Percentiles rank a stretch among this genome's conserved stretches.
Evolutionary conservation across 2,797 vertebrate species (phyloP).

Genomic region (Eulemur coronatus): DNA sequence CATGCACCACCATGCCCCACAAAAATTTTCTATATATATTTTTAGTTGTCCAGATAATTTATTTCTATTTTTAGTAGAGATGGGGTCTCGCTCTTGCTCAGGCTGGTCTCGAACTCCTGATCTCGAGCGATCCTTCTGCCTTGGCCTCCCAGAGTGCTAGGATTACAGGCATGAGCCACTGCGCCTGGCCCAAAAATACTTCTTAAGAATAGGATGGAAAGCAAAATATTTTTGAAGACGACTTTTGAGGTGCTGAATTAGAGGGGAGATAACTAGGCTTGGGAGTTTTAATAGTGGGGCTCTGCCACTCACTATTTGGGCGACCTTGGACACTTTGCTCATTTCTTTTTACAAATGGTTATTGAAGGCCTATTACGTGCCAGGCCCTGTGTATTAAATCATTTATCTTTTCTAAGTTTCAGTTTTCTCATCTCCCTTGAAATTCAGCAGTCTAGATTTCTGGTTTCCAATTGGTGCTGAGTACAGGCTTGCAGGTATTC

Average conservation of each 20-base stretch:
- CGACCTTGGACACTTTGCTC: neutral
- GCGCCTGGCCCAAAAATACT: neutral
- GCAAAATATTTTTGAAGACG: constrained; percentile 26
- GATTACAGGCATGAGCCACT: no score
- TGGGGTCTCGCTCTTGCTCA: no score
- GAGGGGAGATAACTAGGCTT: neutral
- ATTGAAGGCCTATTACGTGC: neutral
- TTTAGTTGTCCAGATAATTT: no score
- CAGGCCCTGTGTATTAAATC: neutral
- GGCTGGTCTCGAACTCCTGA: no score
- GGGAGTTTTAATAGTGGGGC: neutral
- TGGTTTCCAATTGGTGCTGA: neutral
- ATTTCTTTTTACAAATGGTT: constrained; percentile 26
- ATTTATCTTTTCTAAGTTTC: constrained; percentile 27
- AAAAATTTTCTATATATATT: no score
- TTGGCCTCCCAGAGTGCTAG: no score
- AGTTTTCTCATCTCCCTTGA: neutral
- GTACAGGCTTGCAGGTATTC: neutral
- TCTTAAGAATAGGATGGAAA: constrained; percentile 25
- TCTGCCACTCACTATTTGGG: neutral
- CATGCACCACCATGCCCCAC: no score
- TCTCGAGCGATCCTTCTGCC: no score
- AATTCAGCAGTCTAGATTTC: neutral
- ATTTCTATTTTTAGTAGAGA: no score
- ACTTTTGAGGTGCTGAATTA: constrained; percentile 8